Evolutionary conservation across 2,888 invertebrate species (phyloP).

Genomic region (Pristionchus arcanus): DNA sequence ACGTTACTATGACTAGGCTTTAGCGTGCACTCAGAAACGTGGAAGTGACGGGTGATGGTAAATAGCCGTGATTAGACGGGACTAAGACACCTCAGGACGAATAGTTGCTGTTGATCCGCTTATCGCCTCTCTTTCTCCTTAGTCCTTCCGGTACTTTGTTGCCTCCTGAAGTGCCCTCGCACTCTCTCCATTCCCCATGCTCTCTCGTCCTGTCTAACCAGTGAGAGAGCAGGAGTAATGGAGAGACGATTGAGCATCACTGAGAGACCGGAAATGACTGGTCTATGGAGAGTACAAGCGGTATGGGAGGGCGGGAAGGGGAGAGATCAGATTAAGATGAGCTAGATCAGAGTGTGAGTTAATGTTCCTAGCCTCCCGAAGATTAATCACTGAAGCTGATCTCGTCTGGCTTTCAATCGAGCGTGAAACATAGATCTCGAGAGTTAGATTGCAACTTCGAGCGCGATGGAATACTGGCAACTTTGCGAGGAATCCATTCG

Average conservation of each 20-base stretch:
- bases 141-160: constrained; percentile 18
- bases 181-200: constrained; percentile 6
- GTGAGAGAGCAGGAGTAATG: background rate
- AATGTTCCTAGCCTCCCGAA: background rate
- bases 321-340: background rate
- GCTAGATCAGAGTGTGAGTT: background rate
- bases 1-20: background rate
- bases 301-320: background rate
- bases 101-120: constrained; percentile 35
- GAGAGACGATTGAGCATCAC: background rate
- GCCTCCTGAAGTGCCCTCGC: background rate
- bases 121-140: background rate
- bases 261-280: constrained; percentile 10
- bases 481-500: too few relatives aligned
- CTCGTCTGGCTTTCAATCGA: background rate
- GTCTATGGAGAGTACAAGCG: background rate
- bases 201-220: background rate
- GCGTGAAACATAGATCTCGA: background rate
- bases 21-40: background rate
- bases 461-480: too few relatives aligned
- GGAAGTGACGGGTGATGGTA: background rate
- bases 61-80: background rate
- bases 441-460: too few relatives aligned
- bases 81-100: background rate
- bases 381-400: background rate